Evolutionary conservation across 1,140 invertebrate species (phyloP), one percentile per base, ranked within the genome.

Genomic region (Watersipora subatra): DNA sequence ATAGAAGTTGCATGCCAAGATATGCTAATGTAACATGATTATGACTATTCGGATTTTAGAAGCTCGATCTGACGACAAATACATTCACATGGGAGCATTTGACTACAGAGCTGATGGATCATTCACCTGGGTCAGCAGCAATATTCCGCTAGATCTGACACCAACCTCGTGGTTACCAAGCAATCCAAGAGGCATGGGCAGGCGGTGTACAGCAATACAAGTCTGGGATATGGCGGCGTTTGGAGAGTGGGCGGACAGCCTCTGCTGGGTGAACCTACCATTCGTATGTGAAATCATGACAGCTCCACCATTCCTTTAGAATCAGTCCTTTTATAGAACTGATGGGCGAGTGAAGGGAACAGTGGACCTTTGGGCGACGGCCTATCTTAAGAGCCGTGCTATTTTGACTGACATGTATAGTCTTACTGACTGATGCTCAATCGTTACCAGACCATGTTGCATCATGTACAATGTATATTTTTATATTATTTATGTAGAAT

Each of bases 71-170:
- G 58, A 59, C 22, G 58, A 59, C 27, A 59, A 59, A 59, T 59
- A 59, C 22, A 59, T 59, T 22, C 58, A 59, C 22, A 59, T 59
- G 22, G 58, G 58, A 25, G 58, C 58, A 24, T 59, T 59, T 28
- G 58, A 59, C 22, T 59, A 59, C 58, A 7, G 27, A 59, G 58
- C 22, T 25, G 22, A 25, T 28, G 58, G 58, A 12, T 17, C 7
- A 17, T 59, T 59, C 22, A 28, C 22, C 17, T 59, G 58, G 58
- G 27, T 59, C 7, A 22, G 27, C 7, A 59, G 27, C 22, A 24
- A 28, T 17, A 24, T 22, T 12, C 58, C 58, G 7, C 22, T 59
- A 12, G 7, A 12, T 12, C 58, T 59, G 7, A 28, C 22, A 25
- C 22, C 58, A 24, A 22, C 7, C 22, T 12, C 7, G 7, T 59